Evolutionary conservation across 2,888 invertebrate genomes (phyloP).

Genomic region (Allacma fusca): DNA sequence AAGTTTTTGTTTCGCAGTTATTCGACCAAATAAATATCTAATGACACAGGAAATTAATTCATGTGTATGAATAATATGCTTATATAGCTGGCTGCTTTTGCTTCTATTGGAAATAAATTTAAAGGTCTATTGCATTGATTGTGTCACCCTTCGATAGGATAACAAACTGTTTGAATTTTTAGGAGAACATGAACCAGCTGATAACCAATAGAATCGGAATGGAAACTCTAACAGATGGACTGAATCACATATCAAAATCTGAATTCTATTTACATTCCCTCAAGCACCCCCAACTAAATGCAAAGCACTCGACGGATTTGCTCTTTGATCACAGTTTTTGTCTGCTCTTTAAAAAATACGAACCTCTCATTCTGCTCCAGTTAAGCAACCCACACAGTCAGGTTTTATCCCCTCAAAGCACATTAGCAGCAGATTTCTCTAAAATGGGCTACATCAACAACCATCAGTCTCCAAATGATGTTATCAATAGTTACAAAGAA

Average conservation of each 20-base stretch:
- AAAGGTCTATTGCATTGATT: too few species aligned
- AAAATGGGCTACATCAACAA: conserved; percentile 56
- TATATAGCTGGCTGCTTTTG: too few species aligned
- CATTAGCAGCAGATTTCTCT: conserved; percentile 45
- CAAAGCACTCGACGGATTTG: conserved; percentile 78
- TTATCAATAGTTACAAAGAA: conserved; percentile 59
- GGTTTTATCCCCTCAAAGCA: conserved; percentile 18
- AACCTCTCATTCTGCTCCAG: conserved; percentile 57
- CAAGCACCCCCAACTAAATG: conserved; percentile 89
- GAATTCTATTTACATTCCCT: conserved; percentile 91
- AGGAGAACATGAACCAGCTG: conserved; percentile 80
- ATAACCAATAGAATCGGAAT: conserved; percentile 89
- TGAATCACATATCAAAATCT: conserved; percentile 85
- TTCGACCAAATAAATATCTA: too few species aligned
- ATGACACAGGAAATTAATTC: too few species aligned
- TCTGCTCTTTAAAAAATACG: conserved; percentile 76
- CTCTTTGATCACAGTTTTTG: conserved; percentile 96
- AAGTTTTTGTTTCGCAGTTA: too few species aligned
- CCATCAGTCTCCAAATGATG: conserved; percentile 60
- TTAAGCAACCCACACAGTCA: conserved; percentile 51
- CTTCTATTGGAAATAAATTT: too few species aligned
- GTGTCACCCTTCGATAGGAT: too few species aligned
- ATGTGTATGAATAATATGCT: too few species aligned
- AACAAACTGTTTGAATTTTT: conserved; percentile 37
- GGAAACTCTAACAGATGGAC: conserved; percentile 85